These are phyloP conservation scores for Nyctereutes procyonoides DNA, from an alignment of 2,113 vertebrate species.

Conservation along the genomic window DNA sequence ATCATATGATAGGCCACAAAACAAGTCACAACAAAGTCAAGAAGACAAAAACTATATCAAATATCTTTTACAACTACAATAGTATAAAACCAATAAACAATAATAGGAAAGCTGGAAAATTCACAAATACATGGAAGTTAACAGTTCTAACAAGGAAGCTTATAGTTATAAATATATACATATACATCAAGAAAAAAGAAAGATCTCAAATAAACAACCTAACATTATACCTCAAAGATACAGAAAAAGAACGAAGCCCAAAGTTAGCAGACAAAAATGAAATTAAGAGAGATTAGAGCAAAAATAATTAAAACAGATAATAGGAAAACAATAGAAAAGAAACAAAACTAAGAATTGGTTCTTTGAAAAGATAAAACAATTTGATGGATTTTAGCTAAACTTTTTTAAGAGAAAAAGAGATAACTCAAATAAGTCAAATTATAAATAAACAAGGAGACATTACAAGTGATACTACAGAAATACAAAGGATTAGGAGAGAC, in stretches of 20 bases:
- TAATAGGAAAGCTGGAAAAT: not conserved
- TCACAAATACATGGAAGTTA: not conserved
- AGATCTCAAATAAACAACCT: not conserved
- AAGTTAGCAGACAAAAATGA: not conserved
- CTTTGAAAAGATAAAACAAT: not conserved
- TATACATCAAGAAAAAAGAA: not conserved
- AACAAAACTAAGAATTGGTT: not conserved
- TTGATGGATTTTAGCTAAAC: not conserved
- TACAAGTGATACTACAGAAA: slow-evolving; percentile 17
- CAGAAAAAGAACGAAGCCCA: not conserved
- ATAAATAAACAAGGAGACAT: not conserved
- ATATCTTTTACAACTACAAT: not conserved
- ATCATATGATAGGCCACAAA: not conserved
- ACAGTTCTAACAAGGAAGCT: not conserved
- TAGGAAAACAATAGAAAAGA: not conserved
- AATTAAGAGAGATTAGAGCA: not conserved
- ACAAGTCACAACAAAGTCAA: not conserved
- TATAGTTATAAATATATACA: not conserved
- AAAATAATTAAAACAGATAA: not conserved
- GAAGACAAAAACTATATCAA: not conserved
- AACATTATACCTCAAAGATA: not conserved
- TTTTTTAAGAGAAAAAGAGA: not conserved
- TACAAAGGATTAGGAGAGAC: not conserved
- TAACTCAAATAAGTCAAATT: not conserved
- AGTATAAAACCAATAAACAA: not conserved